These are phyloP conservation scores for Baccha elongata DNA, from an alignment of 2,888 invertebrate genomes.

Conservation along the genomic window DNA sequence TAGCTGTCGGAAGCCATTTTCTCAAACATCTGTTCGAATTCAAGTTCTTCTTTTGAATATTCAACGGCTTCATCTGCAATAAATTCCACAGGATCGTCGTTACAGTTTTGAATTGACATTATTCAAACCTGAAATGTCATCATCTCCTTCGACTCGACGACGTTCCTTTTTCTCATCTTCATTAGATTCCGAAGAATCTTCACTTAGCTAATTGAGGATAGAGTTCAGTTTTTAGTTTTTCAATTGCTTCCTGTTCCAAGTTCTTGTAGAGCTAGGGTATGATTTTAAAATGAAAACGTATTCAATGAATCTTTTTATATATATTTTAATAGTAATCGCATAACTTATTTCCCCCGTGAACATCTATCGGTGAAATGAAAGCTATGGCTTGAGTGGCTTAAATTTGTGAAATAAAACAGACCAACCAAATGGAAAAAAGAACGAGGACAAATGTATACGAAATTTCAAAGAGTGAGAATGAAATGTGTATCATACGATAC, in stretches of 20 bases:
- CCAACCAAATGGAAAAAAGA: no score
- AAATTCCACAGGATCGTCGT: conserved; percentile 83
- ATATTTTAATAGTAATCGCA: no score
- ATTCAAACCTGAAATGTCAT: conserved; percentile 74
- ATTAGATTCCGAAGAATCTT: conserved; percentile 83
- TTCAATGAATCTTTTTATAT: no score
- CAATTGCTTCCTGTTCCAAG: conserved; percentile 91
- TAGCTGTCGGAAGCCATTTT: conserved; percentile 96
- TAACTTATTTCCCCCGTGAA: no score
- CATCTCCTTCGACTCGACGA: conserved; percentile 75
- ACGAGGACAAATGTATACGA: no score
- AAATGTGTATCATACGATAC: no score
- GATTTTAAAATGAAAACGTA: no score
- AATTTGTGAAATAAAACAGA: no score
- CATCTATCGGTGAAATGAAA: no score
- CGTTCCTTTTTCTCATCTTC: conserved; percentile 75
- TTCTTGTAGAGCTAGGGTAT: conserved; percentile 84
- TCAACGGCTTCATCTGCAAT: conserved; percentile 81
- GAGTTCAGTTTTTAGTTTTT: conserved; percentile 87
- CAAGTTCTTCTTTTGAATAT: conserved; percentile 91
- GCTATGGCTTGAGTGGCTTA: no score
- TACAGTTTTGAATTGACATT: conserved; percentile 82
- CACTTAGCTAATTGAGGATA: conserved; percentile 86
- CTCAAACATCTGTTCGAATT: conserved; percentile 95
- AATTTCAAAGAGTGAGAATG: no score